Conservation (phyloP, 2,797 vertebrate species). For the Peromyscus nudipes region DNA sequence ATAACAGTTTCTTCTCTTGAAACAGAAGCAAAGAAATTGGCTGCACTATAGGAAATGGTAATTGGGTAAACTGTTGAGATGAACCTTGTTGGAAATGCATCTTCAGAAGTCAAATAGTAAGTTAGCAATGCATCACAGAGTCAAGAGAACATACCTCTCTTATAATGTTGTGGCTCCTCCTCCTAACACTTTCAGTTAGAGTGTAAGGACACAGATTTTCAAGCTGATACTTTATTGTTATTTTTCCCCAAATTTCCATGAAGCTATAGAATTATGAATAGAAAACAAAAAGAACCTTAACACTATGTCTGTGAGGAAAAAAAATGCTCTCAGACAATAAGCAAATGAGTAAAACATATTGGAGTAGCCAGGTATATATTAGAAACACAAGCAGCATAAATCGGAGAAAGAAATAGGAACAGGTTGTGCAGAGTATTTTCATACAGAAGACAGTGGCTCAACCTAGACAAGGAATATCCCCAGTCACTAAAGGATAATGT, state of each 20-base stretch:
- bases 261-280: neutral
- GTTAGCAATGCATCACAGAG: neutral
- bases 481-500: neutral
- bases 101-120: neutral
- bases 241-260: neutral
- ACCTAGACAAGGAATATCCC: neutral
- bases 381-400: neutral
- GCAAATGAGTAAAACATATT: neutral
- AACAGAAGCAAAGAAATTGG: neutral
- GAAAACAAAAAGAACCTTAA: neutral
- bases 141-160: neutral
- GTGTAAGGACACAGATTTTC: neutral
- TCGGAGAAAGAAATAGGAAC: neutral
- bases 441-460: neutral
- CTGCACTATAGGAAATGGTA: neutral
- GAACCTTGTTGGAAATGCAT: neutral
- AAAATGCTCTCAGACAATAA: constrained; percentile 5
- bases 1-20: neutral
- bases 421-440: neutral
- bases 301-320: constrained; percentile 13
- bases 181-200: neutral
- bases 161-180: neutral
- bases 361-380: neutral
- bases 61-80: neutral
- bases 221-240: neutral